Evolutionary conservation across 2,797 vertebrate genomes (phyloP).

Genomic region (Pristis pectinata): DNA sequence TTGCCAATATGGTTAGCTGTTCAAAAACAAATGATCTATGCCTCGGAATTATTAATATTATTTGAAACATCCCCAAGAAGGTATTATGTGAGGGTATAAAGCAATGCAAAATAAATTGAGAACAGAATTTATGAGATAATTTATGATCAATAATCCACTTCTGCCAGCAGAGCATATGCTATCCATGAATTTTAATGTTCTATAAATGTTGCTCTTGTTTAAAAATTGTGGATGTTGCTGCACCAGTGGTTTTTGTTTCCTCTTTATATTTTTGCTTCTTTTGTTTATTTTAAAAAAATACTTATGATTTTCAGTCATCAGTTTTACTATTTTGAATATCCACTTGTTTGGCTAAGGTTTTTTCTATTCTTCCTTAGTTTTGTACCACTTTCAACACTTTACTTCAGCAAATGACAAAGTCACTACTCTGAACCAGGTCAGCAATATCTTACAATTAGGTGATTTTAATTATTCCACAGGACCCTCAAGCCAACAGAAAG

Average conservation of each 20-base stretch:
- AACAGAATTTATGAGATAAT: not conserved
- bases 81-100: not conserved
- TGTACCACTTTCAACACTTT: not conserved
- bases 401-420: not conserved
- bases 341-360: not conserved
- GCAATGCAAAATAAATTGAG: not conserved
- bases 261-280: not conserved
- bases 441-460: not conserved
- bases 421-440: not conserved
- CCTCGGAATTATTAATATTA: not conserved
- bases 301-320: not conserved
- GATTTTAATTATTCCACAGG: not conserved
- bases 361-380: too few relatives aligned
- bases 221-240: not conserved
- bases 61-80: not conserved
- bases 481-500: not conserved
- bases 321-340: not conserved
- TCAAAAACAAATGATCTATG: not conserved
- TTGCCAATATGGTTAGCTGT: not conserved
- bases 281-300: not conserved
- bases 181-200: not conserved
- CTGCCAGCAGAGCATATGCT: too few relatives aligned
- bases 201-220: not conserved
- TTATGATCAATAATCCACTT: too few relatives aligned
- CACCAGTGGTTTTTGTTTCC: not conserved